These are phyloP conservation scores for Microcebus ravelobensis DNA, from an alignment of 2,113 vertebrate species.

Conservation along the genomic window DNA sequence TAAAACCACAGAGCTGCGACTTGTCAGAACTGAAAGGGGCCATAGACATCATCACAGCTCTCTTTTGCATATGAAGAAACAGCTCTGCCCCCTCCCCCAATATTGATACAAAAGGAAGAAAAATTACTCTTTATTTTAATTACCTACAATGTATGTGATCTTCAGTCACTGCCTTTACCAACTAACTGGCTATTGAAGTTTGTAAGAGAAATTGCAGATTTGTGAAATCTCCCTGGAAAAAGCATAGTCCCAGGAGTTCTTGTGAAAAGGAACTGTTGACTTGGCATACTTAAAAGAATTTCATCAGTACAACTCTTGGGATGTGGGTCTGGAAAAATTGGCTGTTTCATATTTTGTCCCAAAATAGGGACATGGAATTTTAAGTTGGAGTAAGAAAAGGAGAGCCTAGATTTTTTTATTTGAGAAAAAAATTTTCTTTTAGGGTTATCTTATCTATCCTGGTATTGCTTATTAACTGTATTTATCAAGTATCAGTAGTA, in stretches of 20 bases:
- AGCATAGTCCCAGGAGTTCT: background rate
- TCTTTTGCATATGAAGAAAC: too few relatives aligned
- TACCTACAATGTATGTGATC: background rate
- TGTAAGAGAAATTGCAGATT: background rate
- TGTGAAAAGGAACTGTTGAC: background rate
- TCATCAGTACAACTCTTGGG: background rate
- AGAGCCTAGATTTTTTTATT: background rate
- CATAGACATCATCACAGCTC: background rate
- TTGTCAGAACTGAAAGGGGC: background rate
- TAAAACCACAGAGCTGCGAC: background rate
- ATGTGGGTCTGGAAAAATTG: background rate
- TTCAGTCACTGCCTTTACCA: background rate
- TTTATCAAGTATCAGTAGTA: background rate
- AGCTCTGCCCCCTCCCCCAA: fast-evolving
- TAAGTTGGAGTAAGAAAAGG: background rate
- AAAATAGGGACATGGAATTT: background rate
- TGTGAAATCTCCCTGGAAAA: background rate
- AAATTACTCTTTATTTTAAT: background rate
- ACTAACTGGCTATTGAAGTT: background rate
- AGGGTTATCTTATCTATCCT: background rate
- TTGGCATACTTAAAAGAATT: background rate
- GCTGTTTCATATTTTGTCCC: background rate
- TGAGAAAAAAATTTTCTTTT: background rate
- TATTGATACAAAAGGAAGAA: background rate
- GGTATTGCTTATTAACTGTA: background rate